Evolutionary conservation across 2,797 vertebrate species (phyloP).

Genomic region (Lophius americanus): DNA sequence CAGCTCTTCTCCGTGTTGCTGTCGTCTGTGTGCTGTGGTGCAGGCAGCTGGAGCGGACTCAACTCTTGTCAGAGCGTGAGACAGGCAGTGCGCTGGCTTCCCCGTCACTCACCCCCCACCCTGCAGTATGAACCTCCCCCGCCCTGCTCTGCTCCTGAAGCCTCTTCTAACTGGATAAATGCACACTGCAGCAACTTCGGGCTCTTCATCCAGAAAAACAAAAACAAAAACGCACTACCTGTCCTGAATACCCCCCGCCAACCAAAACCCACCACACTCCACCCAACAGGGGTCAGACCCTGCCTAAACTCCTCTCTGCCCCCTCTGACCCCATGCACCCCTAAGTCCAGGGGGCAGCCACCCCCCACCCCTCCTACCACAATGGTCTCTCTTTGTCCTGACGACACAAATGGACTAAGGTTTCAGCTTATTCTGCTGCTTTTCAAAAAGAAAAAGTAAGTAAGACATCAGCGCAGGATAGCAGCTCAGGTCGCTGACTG

Average conservation of each 20-base stretch:
- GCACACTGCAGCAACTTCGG: slow-evolving; percentile 80
- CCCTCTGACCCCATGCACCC: slow-evolving; percentile 66
- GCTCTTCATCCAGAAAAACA: slow-evolving; percentile 69
- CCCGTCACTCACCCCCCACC: slow-evolving; percentile 58
- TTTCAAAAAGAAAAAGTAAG: slow-evolving; percentile 81
- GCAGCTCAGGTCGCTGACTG: slow-evolving; percentile 69
- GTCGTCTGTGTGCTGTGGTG: slow-evolving; percentile 45
- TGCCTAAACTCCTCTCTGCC: slow-evolving; percentile 65
- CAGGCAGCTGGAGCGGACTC: slow-evolving; percentile 75
- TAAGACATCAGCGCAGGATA: slow-evolving; percentile 82
- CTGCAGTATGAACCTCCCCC: slow-evolving; percentile 65
- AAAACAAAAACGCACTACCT: slow-evolving; percentile 61
- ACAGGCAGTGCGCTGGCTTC: slow-evolving; percentile 71
- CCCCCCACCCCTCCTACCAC: slow-evolving; percentile 63
- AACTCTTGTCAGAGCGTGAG: slow-evolving; percentile 79
- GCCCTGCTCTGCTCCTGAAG: slow-evolving; percentile 64
- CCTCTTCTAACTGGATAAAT: slow-evolving; percentile 80
- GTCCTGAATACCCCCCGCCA: slow-evolving; percentile 55
- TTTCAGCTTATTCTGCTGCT: slow-evolving; percentile 85
- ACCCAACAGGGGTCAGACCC: slow-evolving; percentile 69
- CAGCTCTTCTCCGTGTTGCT: slow-evolving; percentile 34
- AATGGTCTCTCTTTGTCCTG: slow-evolving; percentile 80
- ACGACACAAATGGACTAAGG: slow-evolving; percentile 82
- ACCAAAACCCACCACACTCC: slow-evolving; percentile 31
- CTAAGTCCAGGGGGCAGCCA: slow-evolving; percentile 63